phyloP scores from a whole-genome alignment of 2,113 vertebrate genomes.

The Bubo blakistoni region DNA sequence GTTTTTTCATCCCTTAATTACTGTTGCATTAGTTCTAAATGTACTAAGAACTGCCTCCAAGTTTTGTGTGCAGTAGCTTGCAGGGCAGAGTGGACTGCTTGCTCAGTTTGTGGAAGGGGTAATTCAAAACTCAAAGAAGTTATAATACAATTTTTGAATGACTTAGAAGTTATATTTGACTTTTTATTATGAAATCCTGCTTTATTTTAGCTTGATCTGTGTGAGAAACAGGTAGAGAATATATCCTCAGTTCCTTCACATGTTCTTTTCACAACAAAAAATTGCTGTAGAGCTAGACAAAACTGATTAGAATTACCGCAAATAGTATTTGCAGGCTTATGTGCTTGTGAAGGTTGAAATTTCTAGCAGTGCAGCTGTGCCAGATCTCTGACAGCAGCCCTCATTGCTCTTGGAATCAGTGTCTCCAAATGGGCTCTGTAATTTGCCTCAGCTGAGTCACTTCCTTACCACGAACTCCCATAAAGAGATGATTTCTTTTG shows the following conservation, averaged over 20 bases:
- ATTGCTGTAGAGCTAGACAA: background rate
- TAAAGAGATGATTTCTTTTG: constrained; percentile 13
- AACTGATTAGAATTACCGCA: background rate
- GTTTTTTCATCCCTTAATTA: background rate
- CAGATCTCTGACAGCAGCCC: background rate
- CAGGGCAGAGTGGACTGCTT: background rate
- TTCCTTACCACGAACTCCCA: background rate
- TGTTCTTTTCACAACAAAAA: background rate
- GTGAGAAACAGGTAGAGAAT: background rate
- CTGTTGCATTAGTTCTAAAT: background rate
- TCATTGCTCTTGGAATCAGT: background rate
- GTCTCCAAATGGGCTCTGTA: background rate
- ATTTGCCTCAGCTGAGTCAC: constrained; percentile 47
- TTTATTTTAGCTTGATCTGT: background rate
- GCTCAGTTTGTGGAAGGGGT: background rate
- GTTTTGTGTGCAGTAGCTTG: background rate
- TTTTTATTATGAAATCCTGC: background rate
- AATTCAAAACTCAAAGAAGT: background rate
- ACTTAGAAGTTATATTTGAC: background rate
- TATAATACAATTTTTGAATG: background rate
- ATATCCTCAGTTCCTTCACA: background rate
- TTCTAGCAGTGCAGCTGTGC: background rate
- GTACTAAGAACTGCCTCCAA: background rate
- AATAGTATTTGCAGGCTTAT: background rate
- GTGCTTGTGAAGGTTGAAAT: background rate